Base-by-base conservation (phyloP, 2,888 invertebrate genomes). In the Abrostola tripartita region DNA sequence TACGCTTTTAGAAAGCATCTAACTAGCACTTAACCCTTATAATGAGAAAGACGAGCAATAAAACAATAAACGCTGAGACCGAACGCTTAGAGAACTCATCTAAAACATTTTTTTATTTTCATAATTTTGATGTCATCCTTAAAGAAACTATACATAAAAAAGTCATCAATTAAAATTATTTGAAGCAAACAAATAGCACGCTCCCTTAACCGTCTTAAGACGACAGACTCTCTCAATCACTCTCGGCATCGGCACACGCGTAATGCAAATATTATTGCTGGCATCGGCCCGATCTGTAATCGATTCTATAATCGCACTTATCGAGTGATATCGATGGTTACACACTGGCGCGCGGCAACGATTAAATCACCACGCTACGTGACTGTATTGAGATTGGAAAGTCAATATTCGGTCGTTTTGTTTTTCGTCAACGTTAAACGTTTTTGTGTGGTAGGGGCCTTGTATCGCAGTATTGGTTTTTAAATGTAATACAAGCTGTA, bases 221-320 rank as follows among this genome's bases (percentile, higher is more conserved):
- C 58, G 58, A 77, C 52, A 66, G 37, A 54, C 49, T 36, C 44
- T 57, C 53, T 68, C 58, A 8, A 64, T 62, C 65, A 65, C 52
- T 62, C 63, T 63, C 51, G 58, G 58, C 56, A 37, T 44, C 52
- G 65, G 60, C 65, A 66, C 52, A 62, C 57, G 69, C 40, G 37
- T 63, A 71, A 78, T 72, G 59, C 70, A 72, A 81, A 81, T 78
- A 78, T 78, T 70, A 70, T 81, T 68, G 54, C 65, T 81, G 70
- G 71, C 81, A 68, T 42, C 61, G 47, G 44, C 40, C 38, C 56
- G 52, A 65, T 66, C 54, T 60, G 63, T 68, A 81, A 81, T 69
- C 67, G 81, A 76, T 76, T 72, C 59, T 69, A 61, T 75, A 74
- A 73, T 71, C 60, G 65, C 53, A 67, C 57, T 65, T 78, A 73